Conservation (phyloP, 2,888 invertebrate genomes). For the Ametastegia equiseti region DNA sequence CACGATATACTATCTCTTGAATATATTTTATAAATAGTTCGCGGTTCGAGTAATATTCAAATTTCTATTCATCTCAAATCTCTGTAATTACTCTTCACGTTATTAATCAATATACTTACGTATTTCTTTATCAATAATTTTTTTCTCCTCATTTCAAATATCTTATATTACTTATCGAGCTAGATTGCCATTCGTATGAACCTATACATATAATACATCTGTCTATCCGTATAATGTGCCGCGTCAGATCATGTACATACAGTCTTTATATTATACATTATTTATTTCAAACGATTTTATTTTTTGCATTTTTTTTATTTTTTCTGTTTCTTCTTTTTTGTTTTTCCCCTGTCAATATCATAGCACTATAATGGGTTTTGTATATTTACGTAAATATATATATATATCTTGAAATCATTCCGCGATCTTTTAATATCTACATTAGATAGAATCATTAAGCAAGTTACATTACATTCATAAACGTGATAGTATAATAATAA, state of each 20-base stretch:
- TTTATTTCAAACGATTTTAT: too few relatives aligned
- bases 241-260: not conserved
- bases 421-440: not conserved
- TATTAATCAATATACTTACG: too few relatives aligned
- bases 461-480: not conserved
- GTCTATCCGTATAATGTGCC: not conserved
- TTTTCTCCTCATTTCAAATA: too few relatives aligned
- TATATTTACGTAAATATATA: constrained; percentile 24
- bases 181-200: not conserved
- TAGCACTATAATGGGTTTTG: not conserved
- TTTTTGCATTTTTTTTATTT: too few relatives aligned
- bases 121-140: too few relatives aligned
- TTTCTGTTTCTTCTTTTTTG: too few relatives aligned
- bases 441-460: not conserved
- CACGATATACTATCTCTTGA: not conserved
- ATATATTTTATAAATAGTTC: not conserved
- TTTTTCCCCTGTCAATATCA: not conserved
- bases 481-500: not conserved
- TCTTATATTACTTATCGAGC: not conserved
- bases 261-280: not conserved
- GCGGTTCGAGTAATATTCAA: not conserved
- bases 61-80: not conserved
- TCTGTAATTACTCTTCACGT: constrained; percentile 8
- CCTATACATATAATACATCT: not conserved
- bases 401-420: constrained; percentile 22